These are phyloP conservation scores for Tricholauxania praeusta DNA, from an alignment of 2,888 invertebrate species.

Conservation along the genomic window DNA sequence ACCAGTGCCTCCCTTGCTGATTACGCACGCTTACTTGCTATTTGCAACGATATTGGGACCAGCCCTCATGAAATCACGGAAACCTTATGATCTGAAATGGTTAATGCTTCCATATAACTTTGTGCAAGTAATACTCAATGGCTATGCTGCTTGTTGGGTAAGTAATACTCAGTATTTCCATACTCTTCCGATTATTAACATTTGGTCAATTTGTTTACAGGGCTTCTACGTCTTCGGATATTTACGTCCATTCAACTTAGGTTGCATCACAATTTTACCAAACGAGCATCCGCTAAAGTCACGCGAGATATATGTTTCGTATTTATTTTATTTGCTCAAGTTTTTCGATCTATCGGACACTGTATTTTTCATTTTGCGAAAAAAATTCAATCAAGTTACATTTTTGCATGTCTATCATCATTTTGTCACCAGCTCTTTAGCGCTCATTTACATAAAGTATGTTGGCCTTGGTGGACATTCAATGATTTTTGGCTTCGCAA, in stretches of 20 bases:
- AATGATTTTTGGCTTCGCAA: not conserved
- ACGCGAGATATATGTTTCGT: not conserved
- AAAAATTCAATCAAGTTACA: constrained; percentile 29
- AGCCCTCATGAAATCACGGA: constrained; percentile 22
- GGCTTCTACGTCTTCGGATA: not conserved
- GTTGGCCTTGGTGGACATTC: constrained; percentile 24
- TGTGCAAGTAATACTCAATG: constrained; percentile 23
- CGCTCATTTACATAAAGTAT: not conserved
- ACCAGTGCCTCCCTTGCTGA: not conserved
- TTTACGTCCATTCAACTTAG: constrained; percentile 9
- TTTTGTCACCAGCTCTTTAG: not conserved
- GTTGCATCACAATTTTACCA: constrained; percentile 7
- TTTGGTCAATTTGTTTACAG: not conserved
- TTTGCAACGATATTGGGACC: constrained; percentile 27
- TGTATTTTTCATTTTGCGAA: constrained; percentile 29
- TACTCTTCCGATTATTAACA: too few relatives aligned
- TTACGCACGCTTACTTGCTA: constrained; percentile 13
- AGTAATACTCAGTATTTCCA: not conserved
- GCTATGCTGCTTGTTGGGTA: not conserved
- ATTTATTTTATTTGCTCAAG: constrained; percentile 21
- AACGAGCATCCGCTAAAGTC: not conserved
- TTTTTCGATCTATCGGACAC: constrained; percentile 29
- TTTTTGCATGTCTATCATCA: constrained; percentile 35
- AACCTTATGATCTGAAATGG: constrained; percentile 23
- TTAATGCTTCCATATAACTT: constrained; percentile 22